Conservation (phyloP, 2,888 invertebrate species). For the Invenusta paracnida region DNA sequence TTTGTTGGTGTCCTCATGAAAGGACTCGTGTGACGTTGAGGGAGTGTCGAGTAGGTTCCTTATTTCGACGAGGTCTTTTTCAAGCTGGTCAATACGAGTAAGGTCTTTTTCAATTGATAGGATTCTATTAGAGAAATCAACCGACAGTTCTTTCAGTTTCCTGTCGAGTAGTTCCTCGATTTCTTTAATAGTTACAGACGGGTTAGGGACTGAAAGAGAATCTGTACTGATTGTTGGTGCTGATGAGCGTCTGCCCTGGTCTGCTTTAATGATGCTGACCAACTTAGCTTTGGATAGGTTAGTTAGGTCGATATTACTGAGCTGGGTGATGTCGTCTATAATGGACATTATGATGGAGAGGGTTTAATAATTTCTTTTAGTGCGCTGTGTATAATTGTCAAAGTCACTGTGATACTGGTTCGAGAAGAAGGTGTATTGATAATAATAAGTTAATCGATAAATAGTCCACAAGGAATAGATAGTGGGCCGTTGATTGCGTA, state of each 20-base stretch:
- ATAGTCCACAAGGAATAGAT: no score
- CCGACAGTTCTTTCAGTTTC: neutral
- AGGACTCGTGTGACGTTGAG: neutral
- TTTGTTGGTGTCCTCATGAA: neutral
- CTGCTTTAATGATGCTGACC: neutral
- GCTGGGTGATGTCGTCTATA: neutral
- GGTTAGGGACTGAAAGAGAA: neutral
- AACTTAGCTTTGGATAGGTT: neutral
- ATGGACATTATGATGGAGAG: neutral
- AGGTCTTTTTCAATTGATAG: neutral
- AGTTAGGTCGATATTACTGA: neutral
- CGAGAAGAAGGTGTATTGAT: neutral
- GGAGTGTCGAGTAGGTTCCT: constrained; percentile 18
- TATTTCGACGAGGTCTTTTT: constrained; percentile 10
- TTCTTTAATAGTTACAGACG: neutral
- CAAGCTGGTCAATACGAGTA: constrained; percentile 10
- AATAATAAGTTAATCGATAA: no score
- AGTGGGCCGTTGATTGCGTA: no score
- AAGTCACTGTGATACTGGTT: neutral
- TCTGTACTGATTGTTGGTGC: neutral
- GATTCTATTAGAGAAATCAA: neutral
- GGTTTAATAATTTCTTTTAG: neutral
- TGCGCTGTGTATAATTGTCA: neutral
- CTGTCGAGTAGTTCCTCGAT: neutral
- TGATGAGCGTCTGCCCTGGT: neutral